phyloP scores from a whole-genome alignment of 2,888 invertebrate genomes.

The Cheilosia variabilis region DNA sequence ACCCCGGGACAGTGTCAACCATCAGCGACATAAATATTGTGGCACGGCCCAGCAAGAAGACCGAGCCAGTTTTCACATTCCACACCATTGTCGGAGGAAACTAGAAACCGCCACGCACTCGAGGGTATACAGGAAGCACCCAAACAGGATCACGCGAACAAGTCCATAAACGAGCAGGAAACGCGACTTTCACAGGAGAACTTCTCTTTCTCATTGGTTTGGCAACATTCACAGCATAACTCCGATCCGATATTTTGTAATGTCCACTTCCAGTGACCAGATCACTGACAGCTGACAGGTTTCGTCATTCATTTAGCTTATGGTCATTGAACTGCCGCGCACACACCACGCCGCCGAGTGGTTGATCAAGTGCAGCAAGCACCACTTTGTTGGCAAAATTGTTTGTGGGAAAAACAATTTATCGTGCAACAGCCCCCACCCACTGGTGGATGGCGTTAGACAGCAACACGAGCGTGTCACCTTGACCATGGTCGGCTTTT shows the following conservation, averaged over 20 bases:
- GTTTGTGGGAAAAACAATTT: constrained; percentile 21
- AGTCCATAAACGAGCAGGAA: constrained; percentile 2
- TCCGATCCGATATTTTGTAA: not conserved
- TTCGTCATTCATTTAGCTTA: constrained; percentile 28
- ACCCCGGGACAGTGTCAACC: too few relatives aligned
- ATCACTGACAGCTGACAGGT: constrained; percentile 24
- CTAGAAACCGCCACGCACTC: not conserved
- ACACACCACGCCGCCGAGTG: constrained; percentile 11
- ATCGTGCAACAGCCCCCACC: constrained; percentile 39
- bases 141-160: not conserved
- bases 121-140: constrained; percentile 32
- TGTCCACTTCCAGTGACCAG: constrained; percentile 37
- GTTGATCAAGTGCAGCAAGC: constrained; percentile 17
- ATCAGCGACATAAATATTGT: too few relatives aligned
- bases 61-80: too few relatives aligned
- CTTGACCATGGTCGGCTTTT: constrained; percentile 68
- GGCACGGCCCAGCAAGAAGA: too few relatives aligned
- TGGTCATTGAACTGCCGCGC: constrained; percentile 60
- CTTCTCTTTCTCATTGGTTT: constrained; percentile 13
- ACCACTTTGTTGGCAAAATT: not conserved
- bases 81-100: too few relatives aligned
- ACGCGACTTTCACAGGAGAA: constrained; percentile 13
- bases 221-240: not conserved
- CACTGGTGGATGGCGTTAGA: not conserved
- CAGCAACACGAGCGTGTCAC: constrained; percentile 53